Conservation (phyloP, 2,797 vertebrate genomes). For the Eurystomus glaucurus region DNA sequence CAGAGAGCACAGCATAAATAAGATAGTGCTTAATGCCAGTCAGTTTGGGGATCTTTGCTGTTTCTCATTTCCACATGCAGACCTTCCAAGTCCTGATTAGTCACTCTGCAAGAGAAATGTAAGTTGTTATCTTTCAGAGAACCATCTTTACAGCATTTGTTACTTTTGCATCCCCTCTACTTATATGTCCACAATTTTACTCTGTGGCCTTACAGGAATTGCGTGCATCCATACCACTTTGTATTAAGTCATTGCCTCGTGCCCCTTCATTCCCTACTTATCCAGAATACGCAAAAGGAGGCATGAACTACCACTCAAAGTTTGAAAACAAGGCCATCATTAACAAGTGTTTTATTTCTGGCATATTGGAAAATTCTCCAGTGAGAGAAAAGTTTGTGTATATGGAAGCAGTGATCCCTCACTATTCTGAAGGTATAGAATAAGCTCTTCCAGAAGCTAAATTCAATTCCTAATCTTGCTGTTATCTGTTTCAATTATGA, state of each 20-base stretch:
- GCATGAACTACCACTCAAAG: neutral
- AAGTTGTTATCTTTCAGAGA: neutral
- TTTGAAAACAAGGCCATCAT: neutral
- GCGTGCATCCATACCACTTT: neutral
- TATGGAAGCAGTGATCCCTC: neutral
- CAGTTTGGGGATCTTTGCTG: neutral
- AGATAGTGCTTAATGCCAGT: neutral
- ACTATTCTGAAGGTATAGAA: neutral
- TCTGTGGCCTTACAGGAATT: neutral
- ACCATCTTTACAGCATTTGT: neutral
- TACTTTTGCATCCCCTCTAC: neutral
- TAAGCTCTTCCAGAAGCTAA: neutral
- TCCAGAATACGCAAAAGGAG: neutral
- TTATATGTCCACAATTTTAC: neutral
- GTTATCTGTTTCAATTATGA: neutral
- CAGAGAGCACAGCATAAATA: neutral
- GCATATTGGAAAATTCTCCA: neutral
- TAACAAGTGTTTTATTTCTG: neutral
- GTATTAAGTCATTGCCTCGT: neutral
- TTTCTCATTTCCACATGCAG: neutral
- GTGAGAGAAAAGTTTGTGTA: neutral
- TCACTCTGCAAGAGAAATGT: neutral
- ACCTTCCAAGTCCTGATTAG: neutral
- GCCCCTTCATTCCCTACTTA: neutral
- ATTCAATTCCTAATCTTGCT: neutral